Conservation (phyloP, 92 coral and sea anemone genomes). For the Chrysogorgia sp. region DNA sequence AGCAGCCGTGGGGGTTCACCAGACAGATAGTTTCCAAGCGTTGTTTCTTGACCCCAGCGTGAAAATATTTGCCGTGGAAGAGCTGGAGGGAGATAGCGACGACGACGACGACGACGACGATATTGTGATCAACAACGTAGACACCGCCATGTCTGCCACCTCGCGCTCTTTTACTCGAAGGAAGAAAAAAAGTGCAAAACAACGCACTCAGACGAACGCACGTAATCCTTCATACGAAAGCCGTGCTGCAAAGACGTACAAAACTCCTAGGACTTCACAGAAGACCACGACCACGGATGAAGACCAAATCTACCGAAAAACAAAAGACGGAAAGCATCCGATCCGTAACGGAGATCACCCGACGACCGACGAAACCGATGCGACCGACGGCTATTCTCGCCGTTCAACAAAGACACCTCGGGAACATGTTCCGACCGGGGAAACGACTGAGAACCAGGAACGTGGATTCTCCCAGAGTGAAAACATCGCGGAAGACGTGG, state of each 20-base stretch:
- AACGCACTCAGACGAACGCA: constrained; percentile 15
- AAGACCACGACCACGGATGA: background rate
- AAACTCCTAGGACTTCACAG: too few relatives aligned
- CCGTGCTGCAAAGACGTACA: background rate
- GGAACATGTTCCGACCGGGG: background rate
- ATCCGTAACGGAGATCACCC: background rate
- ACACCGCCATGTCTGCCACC: background rate
- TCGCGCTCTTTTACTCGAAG: constrained; percentile 46
- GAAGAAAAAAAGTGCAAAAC: constrained; percentile 59
- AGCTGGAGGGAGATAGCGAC: constrained; percentile 35
- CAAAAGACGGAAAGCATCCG: background rate
- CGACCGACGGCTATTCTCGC: background rate
- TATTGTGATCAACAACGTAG: constrained; percentile 24
- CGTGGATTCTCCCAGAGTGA: background rate
- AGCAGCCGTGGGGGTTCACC: background rate
- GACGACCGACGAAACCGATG: background rate
- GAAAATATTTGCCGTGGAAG: constrained; percentile 34
- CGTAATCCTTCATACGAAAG: constrained; percentile 38
- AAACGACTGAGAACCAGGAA: background rate
- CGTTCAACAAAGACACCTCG: background rate
- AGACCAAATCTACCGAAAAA: background rate
- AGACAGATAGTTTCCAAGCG: constrained; percentile 4
- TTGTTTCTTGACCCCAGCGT: constrained; percentile 38
- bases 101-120: constrained; percentile 53
- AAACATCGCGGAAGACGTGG: background rate